phyloP scores from a whole-genome alignment of 1,140 invertebrate genomes.

The Philopotamus ludificatus region DNA sequence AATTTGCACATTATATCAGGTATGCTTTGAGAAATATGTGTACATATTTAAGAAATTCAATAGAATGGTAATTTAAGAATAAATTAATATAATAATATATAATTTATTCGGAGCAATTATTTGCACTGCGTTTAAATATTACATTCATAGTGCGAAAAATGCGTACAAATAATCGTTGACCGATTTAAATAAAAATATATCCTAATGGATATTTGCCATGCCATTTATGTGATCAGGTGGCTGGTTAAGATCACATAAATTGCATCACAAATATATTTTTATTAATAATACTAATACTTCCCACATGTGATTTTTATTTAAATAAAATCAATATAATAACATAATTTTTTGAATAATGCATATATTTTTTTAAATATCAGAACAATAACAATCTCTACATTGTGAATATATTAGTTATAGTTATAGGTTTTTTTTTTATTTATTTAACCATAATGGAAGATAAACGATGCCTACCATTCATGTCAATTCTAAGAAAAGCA shows the following conservation, averaged over 20 bases:
- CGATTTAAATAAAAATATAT: constrained; percentile 3
- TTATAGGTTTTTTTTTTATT: too few species aligned
- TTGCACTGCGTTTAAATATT: not conserved
- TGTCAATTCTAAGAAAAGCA: too few species aligned
- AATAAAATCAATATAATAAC: not conserved
- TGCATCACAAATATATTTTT: constrained; percentile 7
- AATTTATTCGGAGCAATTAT: not conserved
- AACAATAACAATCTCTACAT: too few species aligned
- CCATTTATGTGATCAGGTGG: constrained; percentile 35
- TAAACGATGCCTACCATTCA: too few species aligned
- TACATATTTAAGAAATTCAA: not conserved
- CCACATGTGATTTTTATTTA: not conserved
- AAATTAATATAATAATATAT: not conserved
- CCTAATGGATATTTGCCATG: constrained; percentile 20
- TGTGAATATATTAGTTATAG: too few species aligned
- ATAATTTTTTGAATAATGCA: too few species aligned
- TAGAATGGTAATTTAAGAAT: not conserved
- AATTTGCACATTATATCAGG: too few species aligned
- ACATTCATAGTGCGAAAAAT: not conserved
- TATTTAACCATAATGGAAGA: too few species aligned
- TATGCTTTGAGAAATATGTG: not conserved
- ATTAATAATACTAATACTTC: not conserved
- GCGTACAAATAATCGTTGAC: not conserved
- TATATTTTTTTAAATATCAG: too few species aligned
- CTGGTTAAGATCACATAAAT: constrained; percentile 36